These are phyloP conservation scores for Fregata magnificens DNA, from an alignment of 2,113 vertebrate genomes.

Conservation along the genomic window DNA sequence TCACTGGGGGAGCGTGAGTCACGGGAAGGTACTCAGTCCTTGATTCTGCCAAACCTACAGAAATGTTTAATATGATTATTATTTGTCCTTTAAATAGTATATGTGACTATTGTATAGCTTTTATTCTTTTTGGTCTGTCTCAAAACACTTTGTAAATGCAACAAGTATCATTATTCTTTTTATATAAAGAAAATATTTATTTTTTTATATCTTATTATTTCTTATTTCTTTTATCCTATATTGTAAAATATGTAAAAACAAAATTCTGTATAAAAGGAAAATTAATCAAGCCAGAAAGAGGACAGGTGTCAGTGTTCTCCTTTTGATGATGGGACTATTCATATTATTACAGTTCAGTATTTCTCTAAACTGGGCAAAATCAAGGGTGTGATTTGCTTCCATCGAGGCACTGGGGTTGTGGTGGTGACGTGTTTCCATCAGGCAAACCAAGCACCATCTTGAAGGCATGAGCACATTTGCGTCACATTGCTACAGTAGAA, in stretches of 20 bases:
- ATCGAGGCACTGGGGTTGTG: accelerated
- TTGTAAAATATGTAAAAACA: background rate
- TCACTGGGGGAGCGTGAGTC: background rate
- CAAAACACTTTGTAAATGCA: background rate
- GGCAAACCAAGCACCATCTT: background rate
- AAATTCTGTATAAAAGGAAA: background rate
- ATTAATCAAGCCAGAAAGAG: background rate
- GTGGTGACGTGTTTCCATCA: background rate
- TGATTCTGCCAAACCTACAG: background rate
- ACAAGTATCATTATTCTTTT: background rate
- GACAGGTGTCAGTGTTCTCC: background rate
- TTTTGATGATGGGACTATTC: background rate
- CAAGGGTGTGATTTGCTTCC: background rate
- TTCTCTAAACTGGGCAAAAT: background rate
- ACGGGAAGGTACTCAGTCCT: background rate
- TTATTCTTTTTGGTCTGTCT: background rate
- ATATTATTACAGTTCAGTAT: background rate
- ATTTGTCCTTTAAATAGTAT: background rate
- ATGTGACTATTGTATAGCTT: background rate
- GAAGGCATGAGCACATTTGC: background rate
- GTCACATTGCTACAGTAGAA: background rate
- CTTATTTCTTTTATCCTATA: background rate
- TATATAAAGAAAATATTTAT: background rate
- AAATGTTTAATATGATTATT: background rate
- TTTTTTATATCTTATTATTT: background rate